These are phyloP conservation scores for Hyposoter dolosus DNA, from an alignment of 2,888 invertebrate species.

Conservation along the genomic window DNA sequence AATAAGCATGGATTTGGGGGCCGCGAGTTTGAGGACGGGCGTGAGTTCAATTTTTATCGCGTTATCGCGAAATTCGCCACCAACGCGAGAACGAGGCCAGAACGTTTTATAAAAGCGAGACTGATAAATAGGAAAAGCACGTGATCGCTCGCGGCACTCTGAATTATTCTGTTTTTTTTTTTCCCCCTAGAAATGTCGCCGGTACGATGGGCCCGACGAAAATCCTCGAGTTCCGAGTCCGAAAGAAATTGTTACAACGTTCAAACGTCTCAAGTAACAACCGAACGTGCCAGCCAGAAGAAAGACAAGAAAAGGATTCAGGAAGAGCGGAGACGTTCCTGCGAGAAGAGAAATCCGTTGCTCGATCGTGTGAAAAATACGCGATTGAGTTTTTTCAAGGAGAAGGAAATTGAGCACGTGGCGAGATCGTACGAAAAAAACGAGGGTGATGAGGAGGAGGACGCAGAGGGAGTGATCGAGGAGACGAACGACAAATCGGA, in stretches of 20 bases:
- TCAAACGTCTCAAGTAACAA: conserved; percentile 85
- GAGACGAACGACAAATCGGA: conserved; percentile 71
- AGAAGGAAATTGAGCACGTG: conserved; percentile 73
- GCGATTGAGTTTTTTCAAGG: conserved; percentile 88
- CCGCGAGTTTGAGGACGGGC: background rate
- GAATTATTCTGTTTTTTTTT: conserved; percentile 15
- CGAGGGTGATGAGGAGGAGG: conserved; percentile 71
- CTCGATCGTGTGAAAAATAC: conserved; percentile 90
- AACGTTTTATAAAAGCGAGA: background rate
- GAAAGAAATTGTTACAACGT: conserved; percentile 90
- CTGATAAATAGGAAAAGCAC: background rate
- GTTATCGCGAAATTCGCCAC: background rate
- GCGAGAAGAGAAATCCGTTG: conserved; percentile 90
- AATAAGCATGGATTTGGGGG: background rate
- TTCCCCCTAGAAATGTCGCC: conserved; percentile 88
- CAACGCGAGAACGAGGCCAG: background rate
- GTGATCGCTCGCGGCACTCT: no score
- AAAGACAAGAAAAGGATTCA: conserved; percentile 87
- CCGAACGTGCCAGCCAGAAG: conserved; percentile 85
- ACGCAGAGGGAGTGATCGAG: conserved; percentile 68
- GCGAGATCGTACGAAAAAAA: conserved; percentile 70
- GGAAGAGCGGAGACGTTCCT: conserved; percentile 82
- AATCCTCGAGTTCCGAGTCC: conserved; percentile 88
- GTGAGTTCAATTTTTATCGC: background rate
- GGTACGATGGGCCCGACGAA: conserved; percentile 87